Percentiles rank a stretch among this genome's conserved stretches.
These are phyloP conservation scores for Cheirogaleus medius DNA, from an alignment of 2,113 vertebrate genomes.

Conservation along the genomic window DNA sequence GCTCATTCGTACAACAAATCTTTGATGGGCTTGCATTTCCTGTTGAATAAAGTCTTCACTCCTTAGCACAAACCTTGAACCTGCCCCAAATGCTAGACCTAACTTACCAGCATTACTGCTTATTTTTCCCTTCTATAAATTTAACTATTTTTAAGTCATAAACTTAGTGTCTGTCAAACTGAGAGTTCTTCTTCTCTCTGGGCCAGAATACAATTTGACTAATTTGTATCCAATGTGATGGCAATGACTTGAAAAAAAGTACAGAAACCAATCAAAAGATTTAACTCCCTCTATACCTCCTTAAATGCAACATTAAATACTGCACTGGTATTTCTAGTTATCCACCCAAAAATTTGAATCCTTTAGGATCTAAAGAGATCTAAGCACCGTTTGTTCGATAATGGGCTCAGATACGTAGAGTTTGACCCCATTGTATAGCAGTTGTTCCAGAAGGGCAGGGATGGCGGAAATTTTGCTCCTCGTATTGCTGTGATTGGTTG, in stretches of 20 bases:
- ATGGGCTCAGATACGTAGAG: not conserved
- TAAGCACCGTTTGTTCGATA: not conserved
- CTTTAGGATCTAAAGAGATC: not conserved
- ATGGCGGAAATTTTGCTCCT: not conserved
- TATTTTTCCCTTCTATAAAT: not conserved
- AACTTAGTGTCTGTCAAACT: not conserved
- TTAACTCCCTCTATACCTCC: not conserved
- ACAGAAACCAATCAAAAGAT: not conserved
- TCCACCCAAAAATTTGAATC: not conserved
- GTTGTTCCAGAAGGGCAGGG: not conserved
- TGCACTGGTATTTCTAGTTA: not conserved
- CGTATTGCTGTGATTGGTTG: not conserved
- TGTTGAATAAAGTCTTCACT: not conserved
- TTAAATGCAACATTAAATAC: not conserved
- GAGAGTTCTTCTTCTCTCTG: not conserved
- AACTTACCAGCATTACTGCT: not conserved
- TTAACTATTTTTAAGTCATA: constrained; percentile 16
- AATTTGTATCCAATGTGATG: not conserved
- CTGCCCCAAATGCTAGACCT: not conserved
- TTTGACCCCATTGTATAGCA: accelerated
- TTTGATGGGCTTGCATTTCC: not conserved
- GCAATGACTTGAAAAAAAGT: not conserved
- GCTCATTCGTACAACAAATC: not conserved
- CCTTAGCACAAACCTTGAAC: not conserved
- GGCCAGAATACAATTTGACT: not conserved